A percentile compares a stretch with the other conserved stretches of the same genome.
Conservation (phyloP, 1,140 invertebrate genomes). For the Rhopalosiphum padi region DNA sequence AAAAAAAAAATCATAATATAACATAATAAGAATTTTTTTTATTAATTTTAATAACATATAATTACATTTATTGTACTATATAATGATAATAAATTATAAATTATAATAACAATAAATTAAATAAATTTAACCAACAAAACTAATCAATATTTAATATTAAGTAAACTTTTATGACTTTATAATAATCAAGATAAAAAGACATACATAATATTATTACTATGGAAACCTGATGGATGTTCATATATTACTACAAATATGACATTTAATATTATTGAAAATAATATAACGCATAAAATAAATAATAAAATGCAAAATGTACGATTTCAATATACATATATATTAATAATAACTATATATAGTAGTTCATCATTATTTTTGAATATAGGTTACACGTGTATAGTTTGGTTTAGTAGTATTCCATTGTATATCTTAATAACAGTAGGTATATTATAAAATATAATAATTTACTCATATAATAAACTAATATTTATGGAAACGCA, state of each 20-base stretch:
- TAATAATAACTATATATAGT: background rate
- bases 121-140: background rate
- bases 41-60: background rate
- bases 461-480: background rate
- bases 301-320: background rate
- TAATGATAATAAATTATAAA: background rate
- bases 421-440: background rate
- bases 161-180: background rate
- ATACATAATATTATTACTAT: background rate
- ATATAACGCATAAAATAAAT: background rate
- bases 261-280: background rate
- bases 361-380: background rate
- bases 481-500: background rate
- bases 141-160: background rate
- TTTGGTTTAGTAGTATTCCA: background rate
- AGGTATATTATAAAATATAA: background rate
- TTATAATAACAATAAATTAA: background rate
- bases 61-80: background rate
- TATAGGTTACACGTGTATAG: background rate
- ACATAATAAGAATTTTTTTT: background rate
- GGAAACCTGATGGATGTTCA: background rate
- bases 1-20: background rate
- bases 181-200: background rate
- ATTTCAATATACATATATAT: background rate
- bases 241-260: background rate